A percentile compares a stretch with the other conserved stretches of the same genome.
phyloP scores from a whole-genome alignment of 2,888 invertebrate species.

The Heteromyza rotundicornis region DNA sequence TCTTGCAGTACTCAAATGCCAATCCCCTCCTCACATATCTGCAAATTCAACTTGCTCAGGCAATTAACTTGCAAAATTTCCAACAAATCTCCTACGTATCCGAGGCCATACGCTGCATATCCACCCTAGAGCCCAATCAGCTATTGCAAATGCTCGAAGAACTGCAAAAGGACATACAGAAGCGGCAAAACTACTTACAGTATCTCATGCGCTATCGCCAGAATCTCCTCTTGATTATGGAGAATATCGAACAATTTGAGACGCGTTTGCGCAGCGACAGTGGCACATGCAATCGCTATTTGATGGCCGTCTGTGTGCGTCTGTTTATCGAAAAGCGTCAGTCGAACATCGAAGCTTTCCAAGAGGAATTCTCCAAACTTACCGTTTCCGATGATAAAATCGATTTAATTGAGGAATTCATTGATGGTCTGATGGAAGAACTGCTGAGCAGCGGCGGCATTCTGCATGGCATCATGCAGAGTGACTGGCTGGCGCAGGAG shows the following conservation, averaged over 20 bases:
- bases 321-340: constrained; percentile 83
- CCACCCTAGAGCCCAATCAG: constrained; percentile 73
- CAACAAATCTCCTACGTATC: constrained; percentile 79
- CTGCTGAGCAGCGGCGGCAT: constrained; percentile 73
- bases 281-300: constrained; percentile 74
- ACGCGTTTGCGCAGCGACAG: constrained; percentile 72
- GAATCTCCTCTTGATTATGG: constrained; percentile 76
- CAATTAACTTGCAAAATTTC: constrained; percentile 79
- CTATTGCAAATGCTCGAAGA: constrained; percentile 77
- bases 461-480: constrained; percentile 75
- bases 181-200: constrained; percentile 79
- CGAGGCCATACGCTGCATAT: constrained; percentile 81
- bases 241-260: constrained; percentile 72
- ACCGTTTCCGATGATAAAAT: constrained; percentile 90
- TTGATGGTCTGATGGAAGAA: constrained; percentile 73
- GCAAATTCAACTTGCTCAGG: constrained; percentile 80
- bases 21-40: constrained; percentile 71
- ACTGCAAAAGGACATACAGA: constrained; percentile 77
- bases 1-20: constrained; percentile 49
- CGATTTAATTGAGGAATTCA: constrained; percentile 83
- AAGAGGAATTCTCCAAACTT: constrained; percentile 79
- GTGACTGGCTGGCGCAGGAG: constrained; percentile 71
- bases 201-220: constrained; percentile 84
- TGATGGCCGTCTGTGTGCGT: constrained; percentile 77
- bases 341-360: constrained; percentile 75